Conservation (phyloP, 2,888 invertebrate genomes). For the Augochlorella aurata region DNA sequence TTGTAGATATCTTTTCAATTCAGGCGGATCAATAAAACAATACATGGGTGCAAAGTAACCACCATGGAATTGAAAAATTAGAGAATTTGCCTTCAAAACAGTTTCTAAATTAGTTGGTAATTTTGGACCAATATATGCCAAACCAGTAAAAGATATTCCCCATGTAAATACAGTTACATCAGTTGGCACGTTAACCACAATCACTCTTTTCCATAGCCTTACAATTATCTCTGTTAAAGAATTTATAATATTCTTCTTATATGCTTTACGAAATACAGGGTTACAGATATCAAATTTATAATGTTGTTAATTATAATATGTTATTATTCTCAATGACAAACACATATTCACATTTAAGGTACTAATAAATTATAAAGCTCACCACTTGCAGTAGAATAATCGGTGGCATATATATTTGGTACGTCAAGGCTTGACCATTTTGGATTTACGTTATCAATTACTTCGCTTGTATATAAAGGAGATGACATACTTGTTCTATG, state of each 20-base stretch:
- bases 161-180: conserved; percentile 89
- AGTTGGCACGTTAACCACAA: conserved; percentile 75
- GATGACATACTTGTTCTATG: conserved; percentile 92
- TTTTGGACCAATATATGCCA: conserved; percentile 89
- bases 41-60: conserved; percentile 89
- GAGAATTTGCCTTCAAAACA: conserved; percentile 87
- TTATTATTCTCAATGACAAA: conserved; percentile 24
- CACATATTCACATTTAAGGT: conserved; percentile 39
- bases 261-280: neutral
- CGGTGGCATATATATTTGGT: conserved; percentile 84
- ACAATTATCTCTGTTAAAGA: conserved; percentile 76
- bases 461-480: conserved; percentile 92
- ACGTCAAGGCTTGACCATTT: conserved; percentile 92
- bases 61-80: conserved; percentile 94
- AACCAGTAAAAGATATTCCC: conserved; percentile 93
- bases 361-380: conserved; percentile 62
- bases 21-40: conserved; percentile 79
- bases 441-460: conserved; percentile 87
- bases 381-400: conserved; percentile 80
- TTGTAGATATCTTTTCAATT: conserved; percentile 76
- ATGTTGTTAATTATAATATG: neutral
- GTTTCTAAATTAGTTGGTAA: conserved; percentile 86
- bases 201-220: conserved; percentile 77
- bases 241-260: conserved; percentile 63
- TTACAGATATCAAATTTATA: neutral